A percentile compares a stretch with the other conserved stretches of the same genome.
phyloP scores from a whole-genome alignment of 2,888 invertebrate genomes.

The Amiota mariae region DNA sequence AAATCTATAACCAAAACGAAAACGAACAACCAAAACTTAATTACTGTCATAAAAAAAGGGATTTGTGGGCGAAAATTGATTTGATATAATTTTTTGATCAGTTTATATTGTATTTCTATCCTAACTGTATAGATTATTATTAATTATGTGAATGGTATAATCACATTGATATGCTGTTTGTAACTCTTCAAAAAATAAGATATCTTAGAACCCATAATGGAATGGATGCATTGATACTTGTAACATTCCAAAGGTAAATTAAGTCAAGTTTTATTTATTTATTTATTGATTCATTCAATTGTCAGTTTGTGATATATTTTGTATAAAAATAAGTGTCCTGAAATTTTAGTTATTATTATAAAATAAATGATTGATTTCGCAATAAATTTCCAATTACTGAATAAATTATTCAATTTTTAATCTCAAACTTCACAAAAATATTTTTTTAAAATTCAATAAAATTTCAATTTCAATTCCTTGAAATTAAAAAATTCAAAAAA shows the following conservation, averaged over 20 bases:
- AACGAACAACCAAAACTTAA: conserved; percentile 4
- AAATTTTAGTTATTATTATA: too few relatives aligned
- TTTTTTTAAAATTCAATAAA: too few relatives aligned
- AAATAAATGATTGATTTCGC: too few relatives aligned
- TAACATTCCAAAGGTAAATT: neutral
- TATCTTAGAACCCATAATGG: neutral
- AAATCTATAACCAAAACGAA: neutral
- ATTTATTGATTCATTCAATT: too few relatives aligned
- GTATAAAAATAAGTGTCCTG: too few relatives aligned
- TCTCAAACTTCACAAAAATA: too few relatives aligned
- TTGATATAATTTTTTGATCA: conserved; percentile 8
- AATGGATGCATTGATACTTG: neutral
- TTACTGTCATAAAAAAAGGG: conserved; percentile 20
- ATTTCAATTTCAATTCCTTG: too few relatives aligned
- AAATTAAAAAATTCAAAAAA: too few relatives aligned
- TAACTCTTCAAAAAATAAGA: conserved; percentile 2
- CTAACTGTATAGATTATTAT: neutral
- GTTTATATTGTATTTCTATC: neutral
- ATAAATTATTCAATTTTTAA: too few relatives aligned
- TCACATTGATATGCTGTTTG: neutral
- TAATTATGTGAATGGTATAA: neutral
- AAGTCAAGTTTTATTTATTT: neutral
- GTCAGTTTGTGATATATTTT: too few relatives aligned
- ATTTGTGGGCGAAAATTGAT: conserved; percentile 19
- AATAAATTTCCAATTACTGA: too few relatives aligned